Evolutionary conservation across 1,140 invertebrate genomes (phyloP), one percentile per base, ranked within the genome.

Genomic region (Drosophila dunni): DNA sequence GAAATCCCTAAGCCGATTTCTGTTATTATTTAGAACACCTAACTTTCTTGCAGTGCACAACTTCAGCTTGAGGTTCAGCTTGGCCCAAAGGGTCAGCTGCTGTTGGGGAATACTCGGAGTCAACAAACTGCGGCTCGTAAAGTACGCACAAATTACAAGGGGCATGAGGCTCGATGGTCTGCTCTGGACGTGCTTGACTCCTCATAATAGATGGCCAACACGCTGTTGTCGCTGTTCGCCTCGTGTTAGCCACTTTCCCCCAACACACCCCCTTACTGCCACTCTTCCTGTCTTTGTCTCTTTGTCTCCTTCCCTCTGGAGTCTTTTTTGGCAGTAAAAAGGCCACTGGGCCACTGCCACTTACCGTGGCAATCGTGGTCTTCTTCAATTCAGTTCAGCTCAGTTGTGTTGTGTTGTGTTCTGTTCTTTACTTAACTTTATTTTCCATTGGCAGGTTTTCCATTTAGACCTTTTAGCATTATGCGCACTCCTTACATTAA

Each of bases 141-240:
- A 75, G 68, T 75, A 75, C 68, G 73, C 73, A 75, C 73, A 75
- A 65, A 72, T 65, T 61, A 60, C 46, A 65, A 72, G 17, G 45
- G 13, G 61, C 53, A 54, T 10, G 34, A 63, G 58, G 13, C 8
- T 44, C 57, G 33, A 40, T 68, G 64, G 40, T 60, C 56, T 60
- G 65, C 15, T 34, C 57, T 50, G 66, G 57, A 69, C 66, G 71
- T 75, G 71, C 71, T 70, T 62, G 66, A 75, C 58, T 70, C 60
- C 54, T 61, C 46, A 70, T 75, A 75, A 75, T 71, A 70, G 67
- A 71, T 75, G 72, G 58, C 45, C 72, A 69, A 62, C 66, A 75
- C 66, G 67, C 57, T 75, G 58, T 68, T 51, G 42, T 46, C 42
- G 33, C 38, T 58, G 33, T 34, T n/a, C 20, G 5, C 4, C 33